Percentiles rank a stretch among this genome's conserved stretches.
Evolutionary conservation across 35 echinoderm and acorn worm species (phyloP).

Genomic region (Ophiothrix spiculata): DNA sequence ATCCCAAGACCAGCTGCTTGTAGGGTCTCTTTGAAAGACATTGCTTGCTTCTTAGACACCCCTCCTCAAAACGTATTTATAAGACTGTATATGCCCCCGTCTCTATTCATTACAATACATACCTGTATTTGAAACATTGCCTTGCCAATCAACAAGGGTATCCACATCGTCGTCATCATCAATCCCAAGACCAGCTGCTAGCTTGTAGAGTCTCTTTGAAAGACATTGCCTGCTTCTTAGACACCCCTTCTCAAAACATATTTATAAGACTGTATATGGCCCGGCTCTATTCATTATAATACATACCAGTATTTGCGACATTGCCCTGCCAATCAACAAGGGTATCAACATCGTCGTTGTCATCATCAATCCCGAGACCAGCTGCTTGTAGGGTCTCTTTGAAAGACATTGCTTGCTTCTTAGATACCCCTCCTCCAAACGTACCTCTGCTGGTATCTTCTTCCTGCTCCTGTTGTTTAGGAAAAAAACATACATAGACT

Average conservation of each 20-base stretch:
- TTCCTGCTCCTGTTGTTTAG: too few species aligned
- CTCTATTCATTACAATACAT: too few species aligned
- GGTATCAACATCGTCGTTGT: background rate
- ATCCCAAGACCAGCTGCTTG: too few species aligned
- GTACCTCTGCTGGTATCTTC: slow-evolving; percentile 9
- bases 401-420: slow-evolving; percentile 20
- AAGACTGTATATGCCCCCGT: too few species aligned
- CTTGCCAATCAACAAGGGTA: too few species aligned
- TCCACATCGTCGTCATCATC: slow-evolving; percentile 23
- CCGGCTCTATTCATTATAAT: too few species aligned
- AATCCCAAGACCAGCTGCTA: slow-evolving; percentile 6
- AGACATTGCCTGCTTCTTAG: slow-evolving; percentile 13
- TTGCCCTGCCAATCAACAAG: slow-evolving; percentile 17
- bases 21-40: too few species aligned
- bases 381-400: slow-evolving; percentile 21
- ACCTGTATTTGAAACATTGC: too few species aligned
- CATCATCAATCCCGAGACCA: slow-evolving; percentile 19
- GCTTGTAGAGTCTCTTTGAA: slow-evolving; percentile 25
- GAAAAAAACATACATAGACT: too few species aligned
- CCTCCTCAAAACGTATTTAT: too few species aligned
- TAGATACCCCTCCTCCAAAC: slow-evolving; percentile 28
- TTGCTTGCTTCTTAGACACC: too few species aligned
- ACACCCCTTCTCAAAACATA: slow-evolving; percentile 30
- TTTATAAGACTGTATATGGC: too few species aligned
- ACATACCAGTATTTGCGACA: background rate